phyloP scores from a whole-genome alignment of 2,888 invertebrate genomes.

The Trichopoda pennipes region DNA sequence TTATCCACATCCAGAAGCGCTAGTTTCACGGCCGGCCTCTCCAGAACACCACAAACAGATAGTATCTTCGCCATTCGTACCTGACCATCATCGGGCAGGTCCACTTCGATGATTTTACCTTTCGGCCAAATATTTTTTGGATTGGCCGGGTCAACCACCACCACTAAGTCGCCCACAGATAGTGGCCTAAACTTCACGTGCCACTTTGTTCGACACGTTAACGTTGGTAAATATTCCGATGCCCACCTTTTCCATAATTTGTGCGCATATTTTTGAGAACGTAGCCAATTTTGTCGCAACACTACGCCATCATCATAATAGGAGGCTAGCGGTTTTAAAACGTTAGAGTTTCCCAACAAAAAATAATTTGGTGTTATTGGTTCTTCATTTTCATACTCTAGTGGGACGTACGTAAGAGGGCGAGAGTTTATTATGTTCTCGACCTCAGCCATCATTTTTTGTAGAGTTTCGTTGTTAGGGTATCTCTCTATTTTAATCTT shows the following conservation, averaged over 20 bases:
- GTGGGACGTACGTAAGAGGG: constrained; percentile 47
- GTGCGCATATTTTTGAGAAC: constrained; percentile 22
- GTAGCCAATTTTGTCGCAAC: constrained; percentile 13
- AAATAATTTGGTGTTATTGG: constrained; percentile 25
- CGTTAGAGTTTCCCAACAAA: background rate
- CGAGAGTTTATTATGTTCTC: constrained; percentile 40
- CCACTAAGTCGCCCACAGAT: constrained; percentile 21
- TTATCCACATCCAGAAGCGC: background rate
- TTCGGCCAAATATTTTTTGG: constrained; percentile 29
- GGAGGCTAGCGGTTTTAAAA: constrained; percentile 15
- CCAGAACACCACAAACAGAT: background rate
- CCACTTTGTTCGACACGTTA: constrained; percentile 34
- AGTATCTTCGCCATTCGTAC: background rate
- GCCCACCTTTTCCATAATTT: constrained; percentile 38
- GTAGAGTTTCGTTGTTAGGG: constrained; percentile 28
- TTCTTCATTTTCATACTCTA: constrained; percentile 40
- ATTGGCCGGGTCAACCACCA: constrained; percentile 30
- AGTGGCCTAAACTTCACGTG: constrained; percentile 17
- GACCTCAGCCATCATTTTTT: constrained; percentile 19
- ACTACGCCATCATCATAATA: background rate
- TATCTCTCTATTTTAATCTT: constrained; percentile 22
- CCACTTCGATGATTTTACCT: background rate
- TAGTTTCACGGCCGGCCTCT: background rate
- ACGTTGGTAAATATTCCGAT: constrained; percentile 22
- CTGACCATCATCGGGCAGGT: background rate